Percentiles rank a stretch among this genome's conserved stretches.
phyloP scores from a whole-genome alignment of 64 coral and sea anemone species.

The Montipora efflorescens region DNA sequence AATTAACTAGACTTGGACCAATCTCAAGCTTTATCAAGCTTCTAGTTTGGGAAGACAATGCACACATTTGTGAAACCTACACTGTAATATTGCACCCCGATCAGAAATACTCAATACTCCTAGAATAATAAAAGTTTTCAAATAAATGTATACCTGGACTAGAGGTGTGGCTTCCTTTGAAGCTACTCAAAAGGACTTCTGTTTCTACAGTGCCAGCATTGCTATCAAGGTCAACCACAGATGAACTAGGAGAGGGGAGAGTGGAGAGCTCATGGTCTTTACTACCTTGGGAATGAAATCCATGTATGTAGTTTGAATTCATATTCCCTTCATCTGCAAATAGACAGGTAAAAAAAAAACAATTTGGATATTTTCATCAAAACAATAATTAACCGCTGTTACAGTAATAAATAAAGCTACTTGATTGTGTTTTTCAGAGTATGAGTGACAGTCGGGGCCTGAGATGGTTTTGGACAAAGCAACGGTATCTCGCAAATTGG shows the following conservation, averaged over 20 bases:
- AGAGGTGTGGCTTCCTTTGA: constrained; percentile 43
- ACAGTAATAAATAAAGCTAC: too few relatives aligned
- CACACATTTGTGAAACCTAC: too few relatives aligned
- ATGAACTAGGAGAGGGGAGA: constrained; percentile 91
- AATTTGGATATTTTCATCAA: not conserved
- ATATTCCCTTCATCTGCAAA: constrained; percentile 60
- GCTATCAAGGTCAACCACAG: constrained; percentile 90
- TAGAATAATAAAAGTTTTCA: not conserved
- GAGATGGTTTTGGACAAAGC: too few relatives aligned
- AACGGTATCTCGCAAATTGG: too few relatives aligned
- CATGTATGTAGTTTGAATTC: constrained; percentile 26
- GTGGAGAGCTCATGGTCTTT: constrained; percentile 76
- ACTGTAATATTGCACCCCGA: too few relatives aligned
- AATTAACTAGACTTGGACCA: too few relatives aligned
- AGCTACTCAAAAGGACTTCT: constrained; percentile 89
- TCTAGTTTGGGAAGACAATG: too few relatives aligned
- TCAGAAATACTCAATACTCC: too few relatives aligned
- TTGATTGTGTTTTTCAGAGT: too few relatives aligned
- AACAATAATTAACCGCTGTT: too few relatives aligned
- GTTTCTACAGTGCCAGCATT: constrained; percentile 92
- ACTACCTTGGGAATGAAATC: not conserved
- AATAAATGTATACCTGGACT: not conserved
- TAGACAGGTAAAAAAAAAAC: not conserved
- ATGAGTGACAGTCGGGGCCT: too few relatives aligned
- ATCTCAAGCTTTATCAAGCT: too few relatives aligned